phyloP scores from a whole-genome alignment of 37 sponge, comb jelly and placozoan genomes.

The Agelas oroides region DNA sequence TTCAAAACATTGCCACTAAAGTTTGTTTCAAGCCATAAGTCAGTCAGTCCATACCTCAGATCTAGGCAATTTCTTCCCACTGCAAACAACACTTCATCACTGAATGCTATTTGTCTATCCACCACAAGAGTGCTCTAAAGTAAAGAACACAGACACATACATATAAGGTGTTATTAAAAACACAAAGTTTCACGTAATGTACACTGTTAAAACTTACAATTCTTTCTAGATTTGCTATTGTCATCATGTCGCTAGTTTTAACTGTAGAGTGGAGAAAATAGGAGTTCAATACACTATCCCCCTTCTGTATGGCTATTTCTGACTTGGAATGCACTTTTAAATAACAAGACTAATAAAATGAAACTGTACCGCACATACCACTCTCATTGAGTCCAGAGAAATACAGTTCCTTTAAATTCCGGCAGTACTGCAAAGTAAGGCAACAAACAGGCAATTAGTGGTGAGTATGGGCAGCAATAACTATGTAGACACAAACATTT shows the following conservation, averaged over 20 bases:
- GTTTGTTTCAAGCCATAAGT: too few relatives aligned
- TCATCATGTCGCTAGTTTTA: slow-evolving; percentile 5
- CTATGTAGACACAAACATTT: too few relatives aligned
- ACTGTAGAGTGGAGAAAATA: background rate
- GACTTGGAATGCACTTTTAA: too few relatives aligned
- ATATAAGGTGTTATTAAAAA: background rate
- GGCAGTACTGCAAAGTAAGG: slow-evolving; percentile 56
- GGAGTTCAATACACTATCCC: too few relatives aligned
- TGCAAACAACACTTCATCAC: slow-evolving; percentile 21
- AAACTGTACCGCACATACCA: slow-evolving; percentile 47
- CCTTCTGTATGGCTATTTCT: too few relatives aligned
- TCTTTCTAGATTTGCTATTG: background rate
- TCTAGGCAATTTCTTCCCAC: slow-evolving; percentile 30
- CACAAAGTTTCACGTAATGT: too few relatives aligned
- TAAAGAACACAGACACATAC: background rate
- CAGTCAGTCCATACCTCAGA: slow-evolving; percentile 37
- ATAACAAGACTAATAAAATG: too few relatives aligned
- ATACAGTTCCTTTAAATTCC: slow-evolving; percentile 26
- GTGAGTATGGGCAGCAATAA: too few relatives aligned
- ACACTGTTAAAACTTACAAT: background rate
- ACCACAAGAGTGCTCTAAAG: slow-evolving; percentile 52
- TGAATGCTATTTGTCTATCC: slow-evolving; percentile 20
- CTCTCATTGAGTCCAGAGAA: slow-evolving; percentile 29
- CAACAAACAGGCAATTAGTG: background rate
- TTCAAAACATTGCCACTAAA: too few relatives aligned